A percentile compares a stretch with the other conserved stretches of the same genome.
Evolutionary conservation across 2,113 vertebrate genomes (phyloP).

Genomic region (Meleagris gallopavo): DNA sequence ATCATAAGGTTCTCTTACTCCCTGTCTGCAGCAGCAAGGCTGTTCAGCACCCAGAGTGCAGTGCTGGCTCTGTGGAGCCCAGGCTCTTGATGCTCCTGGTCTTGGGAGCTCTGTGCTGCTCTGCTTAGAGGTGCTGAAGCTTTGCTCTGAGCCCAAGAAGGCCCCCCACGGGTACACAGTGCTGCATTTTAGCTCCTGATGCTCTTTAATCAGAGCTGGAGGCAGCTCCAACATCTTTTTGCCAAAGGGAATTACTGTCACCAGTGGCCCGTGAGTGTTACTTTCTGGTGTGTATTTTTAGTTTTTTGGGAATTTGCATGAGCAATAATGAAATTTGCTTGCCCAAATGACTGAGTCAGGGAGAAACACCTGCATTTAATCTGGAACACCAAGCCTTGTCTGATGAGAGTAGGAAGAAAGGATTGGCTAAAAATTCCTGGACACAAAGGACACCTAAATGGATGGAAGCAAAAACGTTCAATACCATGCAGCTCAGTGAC

Average conservation of each 20-base stretch:
- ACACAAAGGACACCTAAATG: accelerated
- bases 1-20: neutral
- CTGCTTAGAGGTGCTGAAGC: neutral
- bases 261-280: neutral
- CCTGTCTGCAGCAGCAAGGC: accelerated
- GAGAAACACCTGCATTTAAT: neutral
- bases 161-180: no score
- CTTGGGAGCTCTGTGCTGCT: accelerated
- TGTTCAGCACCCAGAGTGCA: neutral
- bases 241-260: neutral
- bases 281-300: neutral
- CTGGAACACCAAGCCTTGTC: neutral
- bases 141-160: accelerated
- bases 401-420: neutral
- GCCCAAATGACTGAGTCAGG: neutral
- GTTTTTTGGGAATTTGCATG: neutral
- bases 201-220: neutral
- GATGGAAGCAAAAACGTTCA: neutral
- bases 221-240: neutral
- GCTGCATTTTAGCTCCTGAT: neutral
- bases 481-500: neutral
- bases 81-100: neutral
- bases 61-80: neutral
- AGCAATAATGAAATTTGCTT: neutral
- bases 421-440: neutral